These are phyloP conservation scores for Datnioides undecimradiatus DNA, from an alignment of 2,113 vertebrate species.

Conservation along the genomic window DNA sequence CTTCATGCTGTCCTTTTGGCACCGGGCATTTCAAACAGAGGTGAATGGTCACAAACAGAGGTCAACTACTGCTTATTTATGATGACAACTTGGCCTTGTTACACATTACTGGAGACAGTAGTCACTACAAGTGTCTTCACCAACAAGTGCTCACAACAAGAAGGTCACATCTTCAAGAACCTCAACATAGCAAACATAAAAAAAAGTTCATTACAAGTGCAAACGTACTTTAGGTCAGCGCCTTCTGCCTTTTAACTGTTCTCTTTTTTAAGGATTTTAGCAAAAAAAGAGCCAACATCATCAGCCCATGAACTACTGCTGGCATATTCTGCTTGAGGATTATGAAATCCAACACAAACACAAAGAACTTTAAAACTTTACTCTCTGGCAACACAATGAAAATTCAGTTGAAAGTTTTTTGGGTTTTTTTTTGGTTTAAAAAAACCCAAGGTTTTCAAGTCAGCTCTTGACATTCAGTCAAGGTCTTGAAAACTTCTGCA, in stretches of 20 bases:
- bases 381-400: background rate
- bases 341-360: background rate
- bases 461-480: slow-evolving; percentile 38
- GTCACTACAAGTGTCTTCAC: background rate
- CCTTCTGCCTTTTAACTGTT: background rate
- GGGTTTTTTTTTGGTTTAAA: background rate
- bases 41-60: slow-evolving; percentile 14
- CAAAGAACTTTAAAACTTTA: background rate
- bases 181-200: slow-evolving; percentile 9
- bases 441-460: slow-evolving; percentile 21
- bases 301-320: slow-evolving; percentile 18
- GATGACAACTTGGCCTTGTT: background rate
- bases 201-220: too few relatives aligned
- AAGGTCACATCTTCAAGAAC: background rate
- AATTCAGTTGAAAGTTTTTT: slow-evolving; percentile 5
- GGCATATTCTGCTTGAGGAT: background rate
- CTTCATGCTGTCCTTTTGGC: background rate
- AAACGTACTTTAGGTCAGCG: too few relatives aligned
- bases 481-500: slow-evolving; percentile 28
- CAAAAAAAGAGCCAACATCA: background rate
- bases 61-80: slow-evolving; percentile 34
- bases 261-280: background rate
- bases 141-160: background rate
- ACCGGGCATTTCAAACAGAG: slow-evolving; percentile 17
- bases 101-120: slow-evolving; percentile 3